Evolutionary conservation across 2,113 vertebrate species (phyloP), one percentile per base, ranked within the genome.

Genomic region (Corythaeola cristata): DNA sequence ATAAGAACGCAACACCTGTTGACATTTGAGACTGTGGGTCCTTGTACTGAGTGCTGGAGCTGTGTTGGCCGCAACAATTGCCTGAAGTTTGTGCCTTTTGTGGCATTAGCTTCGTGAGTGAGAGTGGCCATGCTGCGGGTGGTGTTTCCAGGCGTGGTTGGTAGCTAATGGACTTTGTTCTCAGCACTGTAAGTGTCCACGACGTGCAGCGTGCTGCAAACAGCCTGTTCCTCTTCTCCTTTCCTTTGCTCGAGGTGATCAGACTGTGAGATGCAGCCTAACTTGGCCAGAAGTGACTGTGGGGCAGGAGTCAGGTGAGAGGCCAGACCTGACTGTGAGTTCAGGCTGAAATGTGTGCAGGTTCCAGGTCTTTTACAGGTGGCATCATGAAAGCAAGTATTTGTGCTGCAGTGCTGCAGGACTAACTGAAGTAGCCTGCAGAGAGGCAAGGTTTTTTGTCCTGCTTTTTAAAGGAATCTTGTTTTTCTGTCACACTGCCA

Each of bases 1-100:
- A 86, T 90, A 62, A 35, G 90, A 85, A 55, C 3, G 35, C 67
- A 88, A 82, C 95, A 97, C 96, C 95, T 97, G 96, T 93, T 92
- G 87, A 67, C 55, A 21, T 13, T 41, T 8, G 15, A 44, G 86
- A 85, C 93, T 89, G 75, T 82, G 58, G 41, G 63, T 52, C 76
- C 72, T 94, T 95, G 93, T 93, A n/a, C 67, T 11, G 11, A 37
- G 66, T 6, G 58, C 71, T 77, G 78, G 56, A 55, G 69, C 56
- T 63, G 45, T 15, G 33, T 55, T 2, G 16, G 52, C 39, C 0
- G 0, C 62, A 30, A n/a, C 37, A 18, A 2, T 67, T 13, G 5
- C 47, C 88, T 14, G 22, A 55, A 52, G 52, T 60, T 77, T 39
- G 76, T 0, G 5, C 59, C 24, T 30, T 77, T 39, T 8, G 63